phyloP scores from a whole-genome alignment of 2,113 vertebrate genomes.

The Carollia perspicillata region DNA sequence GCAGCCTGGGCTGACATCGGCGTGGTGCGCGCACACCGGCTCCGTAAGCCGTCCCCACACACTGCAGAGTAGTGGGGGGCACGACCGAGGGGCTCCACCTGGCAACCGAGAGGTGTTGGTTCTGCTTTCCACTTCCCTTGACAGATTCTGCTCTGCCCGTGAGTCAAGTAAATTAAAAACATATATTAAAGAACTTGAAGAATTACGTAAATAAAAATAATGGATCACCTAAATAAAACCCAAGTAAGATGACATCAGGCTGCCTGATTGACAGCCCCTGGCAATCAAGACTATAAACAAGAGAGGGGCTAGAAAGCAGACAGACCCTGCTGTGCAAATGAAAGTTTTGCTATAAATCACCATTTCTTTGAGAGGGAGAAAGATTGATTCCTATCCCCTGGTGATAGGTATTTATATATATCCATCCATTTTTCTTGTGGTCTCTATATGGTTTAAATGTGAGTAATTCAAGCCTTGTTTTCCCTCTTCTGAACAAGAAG shows the following conservation, averaged over 20 bases:
- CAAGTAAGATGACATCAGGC: background rate
- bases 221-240: background rate
- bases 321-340: background rate
- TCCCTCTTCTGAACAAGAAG: background rate
- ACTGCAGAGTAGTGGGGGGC: background rate
- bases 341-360: background rate
- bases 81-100: background rate
- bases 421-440: background rate
- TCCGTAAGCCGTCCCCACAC: background rate
- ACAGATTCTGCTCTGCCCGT: constrained; percentile 64
- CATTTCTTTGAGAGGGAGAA: background rate
- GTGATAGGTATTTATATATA: background rate
- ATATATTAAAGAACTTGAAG: background rate
- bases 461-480: background rate
- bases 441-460: background rate
- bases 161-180: constrained; percentile 70
- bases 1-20: background rate
- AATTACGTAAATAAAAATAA: background rate
- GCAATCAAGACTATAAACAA: background rate
- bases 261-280: too few species aligned
- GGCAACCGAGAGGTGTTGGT: background rate
- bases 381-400: background rate
- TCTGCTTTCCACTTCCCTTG: constrained; percentile 55
- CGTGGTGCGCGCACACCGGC: background rate
- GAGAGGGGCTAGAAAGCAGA: background rate